These are phyloP conservation scores for Brachymystax lenok DNA, from an alignment of 2,797 vertebrate genomes.

Conservation along the genomic window DNA sequence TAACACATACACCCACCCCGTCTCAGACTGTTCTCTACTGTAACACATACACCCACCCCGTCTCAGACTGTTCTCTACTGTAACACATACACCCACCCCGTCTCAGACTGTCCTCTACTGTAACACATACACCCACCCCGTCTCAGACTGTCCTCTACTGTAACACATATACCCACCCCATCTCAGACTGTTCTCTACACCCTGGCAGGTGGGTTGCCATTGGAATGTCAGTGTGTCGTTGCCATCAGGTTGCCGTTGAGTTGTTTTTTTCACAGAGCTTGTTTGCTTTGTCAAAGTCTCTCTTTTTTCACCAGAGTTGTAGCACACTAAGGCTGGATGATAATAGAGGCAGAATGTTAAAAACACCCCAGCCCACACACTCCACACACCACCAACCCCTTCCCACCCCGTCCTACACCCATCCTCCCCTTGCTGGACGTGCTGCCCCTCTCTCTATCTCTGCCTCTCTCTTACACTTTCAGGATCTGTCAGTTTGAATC, in stretches of 20 bases:
- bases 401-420: constrained; percentile 34
- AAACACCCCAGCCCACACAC: constrained; percentile 57
- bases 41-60: no score
- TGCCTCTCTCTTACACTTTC: constrained; percentile 65
- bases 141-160: no score
- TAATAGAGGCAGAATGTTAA: constrained; percentile 65
- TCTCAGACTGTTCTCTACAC: no score
- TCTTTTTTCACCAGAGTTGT: constrained; percentile 54
- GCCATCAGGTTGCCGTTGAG: constrained; percentile 28
- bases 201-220: no score
- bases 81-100: no score
- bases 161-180: no score
- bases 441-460: constrained; percentile 60
- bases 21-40: no score
- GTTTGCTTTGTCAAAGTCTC: constrained; percentile 47
- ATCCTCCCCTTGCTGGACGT: constrained; percentile 69
- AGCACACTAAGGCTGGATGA: constrained; percentile 67
- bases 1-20: constrained; percentile 11
- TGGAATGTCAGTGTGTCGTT: constrained; percentile 30
- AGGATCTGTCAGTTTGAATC: constrained; percentile 85
- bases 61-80: no score
- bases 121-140: no score
- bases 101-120: no score
- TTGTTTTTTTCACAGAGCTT: constrained; percentile 36
- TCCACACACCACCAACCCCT: neutral